Percentiles rank a stretch among this genome's conserved stretches.
phyloP scores from a whole-genome alignment of 2,888 invertebrate species.

The Macrophya alboannulata region DNA sequence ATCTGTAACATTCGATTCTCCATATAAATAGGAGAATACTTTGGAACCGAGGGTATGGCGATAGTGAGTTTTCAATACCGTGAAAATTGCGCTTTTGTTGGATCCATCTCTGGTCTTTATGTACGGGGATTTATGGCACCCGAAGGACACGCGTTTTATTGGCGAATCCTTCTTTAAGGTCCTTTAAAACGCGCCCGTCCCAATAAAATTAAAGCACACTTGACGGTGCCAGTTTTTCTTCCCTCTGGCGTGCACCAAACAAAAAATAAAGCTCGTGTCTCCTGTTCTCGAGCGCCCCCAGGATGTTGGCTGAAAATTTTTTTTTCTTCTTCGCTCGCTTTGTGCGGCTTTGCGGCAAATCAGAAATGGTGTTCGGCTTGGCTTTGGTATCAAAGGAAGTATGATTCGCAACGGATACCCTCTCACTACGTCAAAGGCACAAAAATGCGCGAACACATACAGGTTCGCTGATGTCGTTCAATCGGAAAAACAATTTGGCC shows the following conservation, averaged over 20 bases:
- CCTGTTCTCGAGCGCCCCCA: constrained; percentile 27
- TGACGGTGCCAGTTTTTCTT: constrained; percentile 43
- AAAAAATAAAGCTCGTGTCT: constrained; percentile 37
- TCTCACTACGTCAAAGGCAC: constrained; percentile 42
- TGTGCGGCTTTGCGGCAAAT: constrained; percentile 41
- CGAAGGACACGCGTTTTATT: constrained; percentile 54
- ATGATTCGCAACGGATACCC: constrained; percentile 46
- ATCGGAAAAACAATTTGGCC: constrained; percentile 47
- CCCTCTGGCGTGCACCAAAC: constrained; percentile 28
- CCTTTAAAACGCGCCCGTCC: constrained; percentile 46
- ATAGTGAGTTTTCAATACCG: constrained; percentile 64
- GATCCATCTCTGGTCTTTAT: constrained; percentile 62
- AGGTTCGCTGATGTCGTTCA: constrained; percentile 32
- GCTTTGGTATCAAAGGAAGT: constrained; percentile 44
- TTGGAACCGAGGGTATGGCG: constrained; percentile 54
- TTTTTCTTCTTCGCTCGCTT: constrained; percentile 22
- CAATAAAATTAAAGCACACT: constrained; percentile 55
- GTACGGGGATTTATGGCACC: constrained; percentile 56
- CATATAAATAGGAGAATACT: neutral
- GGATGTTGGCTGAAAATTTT: constrained; percentile 13
- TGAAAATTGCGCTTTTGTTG: constrained; percentile 62
- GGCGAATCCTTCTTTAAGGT: constrained; percentile 49
- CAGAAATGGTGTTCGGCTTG: constrained; percentile 47
- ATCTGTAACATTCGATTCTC: neutral
- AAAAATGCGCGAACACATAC: constrained; percentile 9